Evolutionary conservation across 2,113 vertebrate genomes (phyloP), one percentile per base, ranked within the genome.

Genomic region (Melanerpes aurifrons): DNA sequence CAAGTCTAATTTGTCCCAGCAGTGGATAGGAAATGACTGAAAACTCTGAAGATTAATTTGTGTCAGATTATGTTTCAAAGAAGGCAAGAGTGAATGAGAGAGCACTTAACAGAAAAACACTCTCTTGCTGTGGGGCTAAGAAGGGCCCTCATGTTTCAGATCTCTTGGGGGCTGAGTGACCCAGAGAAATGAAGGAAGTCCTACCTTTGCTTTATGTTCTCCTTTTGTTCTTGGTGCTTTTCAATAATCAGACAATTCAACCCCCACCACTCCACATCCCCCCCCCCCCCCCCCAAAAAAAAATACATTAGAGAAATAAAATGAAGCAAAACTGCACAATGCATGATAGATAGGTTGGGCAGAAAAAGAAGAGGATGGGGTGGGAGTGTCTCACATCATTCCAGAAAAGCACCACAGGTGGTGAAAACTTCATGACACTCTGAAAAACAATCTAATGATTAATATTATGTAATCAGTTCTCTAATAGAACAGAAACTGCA

Each of bases 1-100:
- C 97, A 97, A 97, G 92, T 96, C 94, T 97, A 97, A 97, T 97
- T 96, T 94, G 72, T 84, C 91, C 62, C 93, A 94, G 96, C 56
- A 97, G 76, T 0, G 68, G 94, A 97, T 97, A 96, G 95, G 95
- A 97, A 97, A 96, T 94, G 75, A 93, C 95, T 93, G 67, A 91
- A 96, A 97, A 82, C 69, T 71, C 89, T 83, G 84, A 81, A 96
- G 94, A 97, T 96, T 95, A 93, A 96, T 97, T 96, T 94, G 87
- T 94, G 90, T 97, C 96, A 96, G 95, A 96, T 94, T 82, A 89
- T 63, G 68, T 75, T 93, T 90, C 81, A 96, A 94, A 96, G 82
- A 92, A 74, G 95, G 82, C 72, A 92, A 85, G 71, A 85, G 40
- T 79, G 74, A 92, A 84, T 70, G 79, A 72, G 61, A 87, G 32